Evolutionary conservation across 1,140 invertebrate species (phyloP), one percentile per base, ranked within the genome.

Genomic region (Hycleus phaleratus): DNA sequence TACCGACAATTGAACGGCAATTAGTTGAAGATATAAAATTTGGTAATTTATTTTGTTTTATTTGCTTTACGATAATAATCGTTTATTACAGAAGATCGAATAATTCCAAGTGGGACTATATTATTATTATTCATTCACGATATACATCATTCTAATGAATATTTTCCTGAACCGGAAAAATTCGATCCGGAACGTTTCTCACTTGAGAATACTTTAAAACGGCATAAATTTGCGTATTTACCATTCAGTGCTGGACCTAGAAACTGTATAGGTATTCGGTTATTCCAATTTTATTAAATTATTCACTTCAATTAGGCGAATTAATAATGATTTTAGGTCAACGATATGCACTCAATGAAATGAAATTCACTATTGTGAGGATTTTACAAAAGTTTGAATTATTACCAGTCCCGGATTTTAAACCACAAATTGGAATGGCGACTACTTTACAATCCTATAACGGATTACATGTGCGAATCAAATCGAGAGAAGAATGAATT

Each of bases 151-250:
- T 75, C 84, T 69, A 75, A 79, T 6, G 71, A 82, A 47, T 73
- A 77, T 60, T 88, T 78, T 71, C 76, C 83, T 7, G 75, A 87
- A 59, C 85, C 86, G 6, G 73, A 82, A 2, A 68, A 60, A 12
- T 89, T 85, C 64, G 76, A 85, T 73, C 86, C 86, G 0, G 83
- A 87, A 11, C 72, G 85, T 68, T 88, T 88, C 73, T 67, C 81
- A 24, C 74, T 77, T 0, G 82, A 85, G 58, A 77, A 79, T 38
- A 49, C 63, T 1, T 40, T 62, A 9, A 61, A 65, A 11, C 71
- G 79, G 25, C 79, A 77, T 69, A 74, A 68, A 7, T 82, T 71
- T 60, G 66, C 76, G 3, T 85, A 79, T 63, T 68, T 85, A 26
- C 84, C 85, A 5, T 87, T 87, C 63, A 83, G 81, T 45, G 82